Conservation (phyloP, 1,140 invertebrate genomes). For the Nasonia giraulti region DNA sequence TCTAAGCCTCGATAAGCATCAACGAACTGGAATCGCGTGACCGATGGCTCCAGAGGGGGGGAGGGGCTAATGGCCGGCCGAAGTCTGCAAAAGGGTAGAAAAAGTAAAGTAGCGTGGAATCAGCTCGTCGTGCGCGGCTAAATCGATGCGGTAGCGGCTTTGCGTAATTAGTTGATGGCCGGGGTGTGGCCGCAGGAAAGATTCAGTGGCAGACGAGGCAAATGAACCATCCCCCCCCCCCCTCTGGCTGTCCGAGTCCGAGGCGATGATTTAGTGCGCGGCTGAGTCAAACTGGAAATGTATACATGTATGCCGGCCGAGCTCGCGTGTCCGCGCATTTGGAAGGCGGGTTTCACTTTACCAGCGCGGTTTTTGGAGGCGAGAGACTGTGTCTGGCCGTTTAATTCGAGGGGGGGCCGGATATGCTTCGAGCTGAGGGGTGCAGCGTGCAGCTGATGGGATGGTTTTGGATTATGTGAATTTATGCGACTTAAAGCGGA, state of each 20-base stretch:
- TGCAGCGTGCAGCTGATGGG: not conserved
- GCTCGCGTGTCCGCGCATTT: not conserved
- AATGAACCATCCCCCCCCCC: constrained; percentile 7
- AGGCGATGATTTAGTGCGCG: constrained; percentile 32
- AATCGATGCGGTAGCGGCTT: constrained; percentile 48
- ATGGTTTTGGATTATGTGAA: not conserved
- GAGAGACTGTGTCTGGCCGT: not conserved
- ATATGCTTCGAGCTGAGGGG: not conserved
- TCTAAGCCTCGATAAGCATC: constrained; percentile 14
- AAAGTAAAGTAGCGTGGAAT: not conserved
- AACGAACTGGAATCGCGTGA: constrained; percentile 20
- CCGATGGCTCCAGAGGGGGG: not conserved
- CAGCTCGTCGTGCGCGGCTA: not conserved
- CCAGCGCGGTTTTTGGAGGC: not conserved
- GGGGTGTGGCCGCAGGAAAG: constrained; percentile 52
- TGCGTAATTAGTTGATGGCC: constrained; percentile 62
- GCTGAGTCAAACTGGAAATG: not conserved
- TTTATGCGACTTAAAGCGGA: not conserved
- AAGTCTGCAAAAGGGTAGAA: constrained; percentile 16
- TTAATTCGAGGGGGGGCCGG: not conserved
- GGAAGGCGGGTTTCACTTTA: not conserved
- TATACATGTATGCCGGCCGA: not conserved
- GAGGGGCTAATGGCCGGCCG: not conserved
- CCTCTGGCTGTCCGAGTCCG: not conserved
- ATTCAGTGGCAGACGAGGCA: constrained; percentile 7